These are phyloP conservation scores for Tyto alba DNA, from an alignment of 2,113 vertebrate genomes.

Conservation along the genomic window DNA sequence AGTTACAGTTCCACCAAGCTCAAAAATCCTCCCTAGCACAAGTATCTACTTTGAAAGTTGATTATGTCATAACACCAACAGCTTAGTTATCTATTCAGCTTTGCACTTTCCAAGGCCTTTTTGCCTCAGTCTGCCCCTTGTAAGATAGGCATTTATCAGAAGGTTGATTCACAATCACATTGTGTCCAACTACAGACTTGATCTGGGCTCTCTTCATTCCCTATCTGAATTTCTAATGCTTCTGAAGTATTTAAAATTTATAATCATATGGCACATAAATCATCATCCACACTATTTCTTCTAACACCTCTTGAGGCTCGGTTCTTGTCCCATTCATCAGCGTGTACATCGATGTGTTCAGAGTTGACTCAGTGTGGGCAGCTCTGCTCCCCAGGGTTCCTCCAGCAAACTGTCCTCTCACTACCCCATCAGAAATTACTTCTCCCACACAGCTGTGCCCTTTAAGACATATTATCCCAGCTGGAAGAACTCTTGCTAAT, in stretches of 20 bases:
- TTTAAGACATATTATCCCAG: not conserved
- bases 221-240: not conserved
- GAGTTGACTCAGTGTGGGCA: not conserved
- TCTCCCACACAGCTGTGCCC: not conserved
- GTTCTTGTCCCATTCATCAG: not conserved
- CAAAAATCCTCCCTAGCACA: not conserved
- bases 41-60: not conserved
- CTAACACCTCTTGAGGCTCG: not conserved
- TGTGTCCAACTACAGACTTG: not conserved
- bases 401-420: not conserved
- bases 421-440: not conserved
- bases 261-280: not conserved
- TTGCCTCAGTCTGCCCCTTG: not conserved
- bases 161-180: not conserved
- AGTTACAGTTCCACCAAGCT: not conserved
- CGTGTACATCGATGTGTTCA: not conserved
- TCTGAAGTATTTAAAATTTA: not conserved
- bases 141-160: not conserved
- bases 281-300: not conserved
- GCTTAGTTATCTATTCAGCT: not conserved
- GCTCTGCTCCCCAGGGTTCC: not conserved
- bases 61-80: not conserved
- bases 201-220: not conserved
- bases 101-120: not conserved
- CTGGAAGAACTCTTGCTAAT: not conserved